Percentiles rank a stretch among this genome's conserved stretches.
Conservation (phyloP, 1,140 invertebrate genomes). For the Drosophila takahashii region DNA sequence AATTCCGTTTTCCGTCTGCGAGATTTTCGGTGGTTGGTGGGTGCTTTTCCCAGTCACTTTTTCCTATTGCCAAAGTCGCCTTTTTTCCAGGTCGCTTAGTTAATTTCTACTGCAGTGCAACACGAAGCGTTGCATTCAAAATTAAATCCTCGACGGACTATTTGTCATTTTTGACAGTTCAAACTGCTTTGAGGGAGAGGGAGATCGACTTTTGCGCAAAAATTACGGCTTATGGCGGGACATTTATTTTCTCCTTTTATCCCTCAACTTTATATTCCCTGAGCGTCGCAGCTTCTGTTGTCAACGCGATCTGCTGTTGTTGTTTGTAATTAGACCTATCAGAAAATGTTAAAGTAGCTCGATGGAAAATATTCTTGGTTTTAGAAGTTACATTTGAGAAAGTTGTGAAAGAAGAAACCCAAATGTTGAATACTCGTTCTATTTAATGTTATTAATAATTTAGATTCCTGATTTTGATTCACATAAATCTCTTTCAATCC, state of each 20-base stretch:
- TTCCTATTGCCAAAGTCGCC: constrained; percentile 12
- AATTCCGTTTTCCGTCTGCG: constrained; percentile 54
- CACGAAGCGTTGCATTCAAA: constrained; percentile 63
- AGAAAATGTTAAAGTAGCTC: constrained; percentile 39
- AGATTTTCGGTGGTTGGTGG: constrained; percentile 65
- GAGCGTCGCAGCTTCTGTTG: constrained; percentile 63
- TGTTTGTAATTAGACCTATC: constrained; percentile 76
- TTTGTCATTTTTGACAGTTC: constrained; percentile 81
- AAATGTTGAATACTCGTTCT: neutral
- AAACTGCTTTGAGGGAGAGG: constrained; percentile 46
- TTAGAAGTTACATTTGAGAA: neutral
- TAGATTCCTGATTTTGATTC: neutral
- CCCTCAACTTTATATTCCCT: constrained; percentile 52
- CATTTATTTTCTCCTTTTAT: constrained; percentile 39
- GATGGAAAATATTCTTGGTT: neutral
- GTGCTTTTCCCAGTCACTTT: constrained; percentile 40
- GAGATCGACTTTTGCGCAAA: constrained; percentile 33
- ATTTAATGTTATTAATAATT: too few species aligned
- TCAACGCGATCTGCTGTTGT: constrained; percentile 59
- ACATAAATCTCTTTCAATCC: constrained; percentile 18
- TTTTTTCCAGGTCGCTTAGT: constrained; percentile 60
- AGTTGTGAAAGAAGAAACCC: neutral
- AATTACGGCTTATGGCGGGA: constrained; percentile 66
- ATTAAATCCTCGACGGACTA: constrained; percentile 74
- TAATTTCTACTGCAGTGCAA: constrained; percentile 71